Evolutionary conservation across 1,140 invertebrate genomes (phyloP), one percentile per base, ranked within the genome.

Genomic region (Drosophila auraria): DNA sequence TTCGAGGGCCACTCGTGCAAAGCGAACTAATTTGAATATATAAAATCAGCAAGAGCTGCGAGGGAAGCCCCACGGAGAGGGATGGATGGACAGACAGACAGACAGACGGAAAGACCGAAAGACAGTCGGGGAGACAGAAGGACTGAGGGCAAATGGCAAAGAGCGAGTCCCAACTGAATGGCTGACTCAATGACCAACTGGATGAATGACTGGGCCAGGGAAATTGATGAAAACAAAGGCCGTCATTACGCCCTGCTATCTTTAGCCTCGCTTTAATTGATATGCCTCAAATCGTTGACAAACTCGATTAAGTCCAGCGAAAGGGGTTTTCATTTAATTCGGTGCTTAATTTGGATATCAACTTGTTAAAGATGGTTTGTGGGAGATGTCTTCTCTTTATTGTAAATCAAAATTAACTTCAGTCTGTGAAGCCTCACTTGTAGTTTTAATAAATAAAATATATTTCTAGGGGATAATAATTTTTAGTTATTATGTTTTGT

Each of bases 11-110:
- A 89, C 84, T 89, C 84, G 84, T 89, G 84, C 84, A 89, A 89
- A 90, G 87, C 84, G 84, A 90, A 89, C 86, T 89, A 89, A 89
- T 89, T 89, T 89, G 84, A 89, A 89, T 89, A 84, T 89, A 89
- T 87, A 87, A 84, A 87, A 89, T 89, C 84, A 87, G 87, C 84
- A 83, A 47, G 72, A 73, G 58, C 47, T 45, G 44, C n/a, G 14
- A 44, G 47, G 72, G 74, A 80, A 89, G 78, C 80, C 72, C 57
- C 64, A 70, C 64, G 61, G 38, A 49, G 11, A 58, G 56, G 56
- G 61, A 50, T 51, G 47, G 51, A 47, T 58, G 47, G 59, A 25
- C 63, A 40, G 25, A 53, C 53, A 44, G 30, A n/a, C 27, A 47
- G 0, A 20, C 20, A 20, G 20, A 20, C 20, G 20, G 30, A 45